phyloP scores from a whole-genome alignment of 2,797 vertebrate genomes.

The Etheostoma nigrum region DNA sequence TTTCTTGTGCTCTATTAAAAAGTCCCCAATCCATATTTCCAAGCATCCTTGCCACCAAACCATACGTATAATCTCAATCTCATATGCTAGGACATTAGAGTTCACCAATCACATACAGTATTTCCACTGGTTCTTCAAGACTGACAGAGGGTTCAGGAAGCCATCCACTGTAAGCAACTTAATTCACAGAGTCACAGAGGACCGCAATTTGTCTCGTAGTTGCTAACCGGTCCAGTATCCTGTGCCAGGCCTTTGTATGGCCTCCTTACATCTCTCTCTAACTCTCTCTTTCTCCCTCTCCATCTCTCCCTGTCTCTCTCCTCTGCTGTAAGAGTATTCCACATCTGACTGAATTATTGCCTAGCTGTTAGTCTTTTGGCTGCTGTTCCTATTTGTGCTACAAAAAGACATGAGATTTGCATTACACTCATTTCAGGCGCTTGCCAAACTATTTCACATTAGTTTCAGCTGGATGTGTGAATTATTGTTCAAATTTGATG shows the following conservation, averaged over 20 bases:
- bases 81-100: constrained; percentile 55
- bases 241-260: constrained; percentile 69
- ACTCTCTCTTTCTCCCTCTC: constrained; percentile 37
- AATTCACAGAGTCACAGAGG: constrained; percentile 62
- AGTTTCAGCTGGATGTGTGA: constrained; percentile 85
- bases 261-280: constrained; percentile 59
- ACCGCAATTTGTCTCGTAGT: constrained; percentile 63
- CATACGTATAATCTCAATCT: constrained; percentile 57
- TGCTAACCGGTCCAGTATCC: constrained; percentile 53
- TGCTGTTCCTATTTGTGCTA: constrained; percentile 76
- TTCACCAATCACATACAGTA: constrained; percentile 49
- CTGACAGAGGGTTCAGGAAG: constrained; percentile 55
- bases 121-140: constrained; percentile 46
- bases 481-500: constrained; percentile 85
- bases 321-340: constrained; percentile 68
- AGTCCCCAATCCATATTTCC: constrained; percentile 50
- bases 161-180: constrained; percentile 65
- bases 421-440: constrained; percentile 77
- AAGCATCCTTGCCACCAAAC: constrained; percentile 47
- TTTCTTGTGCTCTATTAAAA: constrained; percentile 47
- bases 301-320: constrained; percentile 57
- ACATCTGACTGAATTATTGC: constrained; percentile 81
- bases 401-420: constrained; percentile 85
- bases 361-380: constrained; percentile 79
- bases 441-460: constrained; percentile 85